Evolutionary conservation across 2,797 vertebrate genomes (phyloP).

Genomic region (Enteromius paludinosus): DNA sequence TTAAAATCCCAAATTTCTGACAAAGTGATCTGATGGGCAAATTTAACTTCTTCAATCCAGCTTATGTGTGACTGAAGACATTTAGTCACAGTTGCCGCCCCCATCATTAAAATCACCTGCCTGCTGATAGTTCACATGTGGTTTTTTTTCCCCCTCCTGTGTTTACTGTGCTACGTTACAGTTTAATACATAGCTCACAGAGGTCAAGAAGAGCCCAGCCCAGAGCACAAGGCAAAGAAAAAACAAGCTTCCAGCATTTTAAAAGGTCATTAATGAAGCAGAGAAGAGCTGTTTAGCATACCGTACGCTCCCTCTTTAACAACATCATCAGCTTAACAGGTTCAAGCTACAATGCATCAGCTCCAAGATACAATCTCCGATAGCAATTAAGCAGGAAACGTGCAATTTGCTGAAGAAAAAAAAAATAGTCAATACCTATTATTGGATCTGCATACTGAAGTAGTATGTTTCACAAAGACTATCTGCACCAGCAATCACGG

Average conservation of each 20-base stretch:
- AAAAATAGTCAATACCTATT: slow-evolving; percentile 72
- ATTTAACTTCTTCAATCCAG: not conserved
- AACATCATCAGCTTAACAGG: slow-evolving; percentile 74
- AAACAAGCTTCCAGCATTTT: slow-evolving; percentile 51
- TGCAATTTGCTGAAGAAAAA: slow-evolving; percentile 73
- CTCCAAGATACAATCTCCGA: slow-evolving; percentile 82
- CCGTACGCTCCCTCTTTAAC: slow-evolving; percentile 57
- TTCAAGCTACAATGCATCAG: slow-evolving; percentile 73
- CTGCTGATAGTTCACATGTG: not conserved
- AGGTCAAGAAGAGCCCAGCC: slow-evolving; percentile 74
- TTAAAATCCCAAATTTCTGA: not conserved
- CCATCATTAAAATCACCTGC: not conserved
- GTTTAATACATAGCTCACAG: slow-evolving; percentile 67
- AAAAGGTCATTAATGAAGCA: slow-evolving; percentile 77
- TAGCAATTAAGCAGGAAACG: slow-evolving; percentile 83
- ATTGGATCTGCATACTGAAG: slow-evolving; percentile 77
- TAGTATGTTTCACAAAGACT: slow-evolving; percentile 26
- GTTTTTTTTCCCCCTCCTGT: not conserved
- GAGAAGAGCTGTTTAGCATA: slow-evolving; percentile 72
- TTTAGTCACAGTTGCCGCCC: not conserved
- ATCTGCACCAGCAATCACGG: slow-evolving; percentile 47
- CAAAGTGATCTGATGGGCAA: not conserved
- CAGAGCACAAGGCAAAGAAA: slow-evolving; percentile 23
- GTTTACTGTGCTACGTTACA: slow-evolving; percentile 40
- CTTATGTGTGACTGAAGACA: not conserved